Conservation (phyloP, 1,140 invertebrate species). For the Ditylenchus dipsaci region DNA sequence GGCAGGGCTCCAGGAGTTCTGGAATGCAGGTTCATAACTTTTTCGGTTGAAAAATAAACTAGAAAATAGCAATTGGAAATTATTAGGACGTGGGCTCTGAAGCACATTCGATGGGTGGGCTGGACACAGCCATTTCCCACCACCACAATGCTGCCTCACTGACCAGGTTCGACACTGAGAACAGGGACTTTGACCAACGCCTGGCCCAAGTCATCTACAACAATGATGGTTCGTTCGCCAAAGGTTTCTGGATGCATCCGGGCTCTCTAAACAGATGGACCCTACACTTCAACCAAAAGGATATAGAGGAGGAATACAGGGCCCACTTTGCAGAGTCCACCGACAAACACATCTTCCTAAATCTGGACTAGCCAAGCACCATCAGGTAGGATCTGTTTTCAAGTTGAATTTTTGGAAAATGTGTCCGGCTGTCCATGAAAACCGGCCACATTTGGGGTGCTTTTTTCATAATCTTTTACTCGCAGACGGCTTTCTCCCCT, state of each 20-base stretch:
- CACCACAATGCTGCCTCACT: slow-evolving; percentile 57
- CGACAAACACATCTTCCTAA: slow-evolving; percentile 16
- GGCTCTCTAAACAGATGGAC: slow-evolving; percentile 77
- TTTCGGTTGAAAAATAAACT: too few relatives aligned
- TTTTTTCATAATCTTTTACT: too few relatives aligned
- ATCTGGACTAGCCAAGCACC: slow-evolving; percentile 33
- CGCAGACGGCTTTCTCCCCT: too few relatives aligned
- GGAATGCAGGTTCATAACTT: slow-evolving; percentile 33
- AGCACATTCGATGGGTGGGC: slow-evolving; percentile 44
- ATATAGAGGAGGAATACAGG: slow-evolving; percentile 79
- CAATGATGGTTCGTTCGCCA: slow-evolving; percentile 42
- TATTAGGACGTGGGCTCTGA: slow-evolving; percentile 49
- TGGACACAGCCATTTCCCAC: slow-evolving; percentile 56
- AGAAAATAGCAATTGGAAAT: too few relatives aligned
- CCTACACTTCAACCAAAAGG: slow-evolving; percentile 72
- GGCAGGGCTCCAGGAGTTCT: slow-evolving; percentile 48
- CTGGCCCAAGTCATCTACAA: slow-evolving; percentile 50
- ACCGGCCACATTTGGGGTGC: too few relatives aligned
- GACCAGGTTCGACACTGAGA: slow-evolving; percentile 56
- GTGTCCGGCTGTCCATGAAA: too few relatives aligned
- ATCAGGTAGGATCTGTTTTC: slow-evolving; percentile 18
- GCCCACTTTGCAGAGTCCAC: slow-evolving; percentile 71
- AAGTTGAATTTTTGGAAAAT: background rate
- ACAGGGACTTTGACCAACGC: slow-evolving; percentile 55
- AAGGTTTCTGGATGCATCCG: slow-evolving; percentile 76